These are phyloP conservation scores for Rhyacophila evoluta DNA, from an alignment of 2,888 invertebrate species.

Conservation along the genomic window DNA sequence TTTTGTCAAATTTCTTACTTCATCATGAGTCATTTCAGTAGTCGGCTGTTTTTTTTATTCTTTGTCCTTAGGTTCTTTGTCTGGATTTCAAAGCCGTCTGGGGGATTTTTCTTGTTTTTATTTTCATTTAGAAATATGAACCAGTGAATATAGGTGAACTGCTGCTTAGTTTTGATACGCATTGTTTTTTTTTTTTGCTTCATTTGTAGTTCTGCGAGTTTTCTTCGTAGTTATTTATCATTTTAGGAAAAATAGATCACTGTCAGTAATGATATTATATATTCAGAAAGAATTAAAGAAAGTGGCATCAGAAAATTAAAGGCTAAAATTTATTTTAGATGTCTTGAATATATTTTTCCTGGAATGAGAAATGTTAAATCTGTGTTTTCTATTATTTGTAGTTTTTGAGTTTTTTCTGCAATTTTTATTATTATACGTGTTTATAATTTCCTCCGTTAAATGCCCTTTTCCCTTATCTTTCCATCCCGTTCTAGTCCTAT, in stretches of 20 bases:
- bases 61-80: background rate
- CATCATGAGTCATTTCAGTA: too few relatives aligned
- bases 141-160: too few relatives aligned
- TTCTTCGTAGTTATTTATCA: background rate
- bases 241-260: background rate
- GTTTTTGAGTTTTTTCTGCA: background rate
- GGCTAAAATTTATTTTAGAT: too few relatives aligned
- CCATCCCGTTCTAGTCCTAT: too few relatives aligned
- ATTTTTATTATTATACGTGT: too few relatives aligned
- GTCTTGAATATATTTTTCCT: background rate
- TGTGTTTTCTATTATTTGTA: background rate
- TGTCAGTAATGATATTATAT: background rate
- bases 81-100: background rate
- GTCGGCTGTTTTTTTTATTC: background rate
- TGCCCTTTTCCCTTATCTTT: too few relatives aligned
- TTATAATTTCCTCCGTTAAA: too few relatives aligned
- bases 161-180: background rate
- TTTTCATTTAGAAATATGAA: background rate
- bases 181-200: background rate
- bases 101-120: background rate
- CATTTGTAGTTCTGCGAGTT: background rate
- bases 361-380: background rate
- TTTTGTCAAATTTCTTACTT: too few relatives aligned
- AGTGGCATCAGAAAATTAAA: background rate
- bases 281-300: too few relatives aligned